Percentiles rank a stretch among this genome's conserved stretches.
Conservation (phyloP, 2,113 vertebrate genomes). For the Antigone vipio region DNA sequence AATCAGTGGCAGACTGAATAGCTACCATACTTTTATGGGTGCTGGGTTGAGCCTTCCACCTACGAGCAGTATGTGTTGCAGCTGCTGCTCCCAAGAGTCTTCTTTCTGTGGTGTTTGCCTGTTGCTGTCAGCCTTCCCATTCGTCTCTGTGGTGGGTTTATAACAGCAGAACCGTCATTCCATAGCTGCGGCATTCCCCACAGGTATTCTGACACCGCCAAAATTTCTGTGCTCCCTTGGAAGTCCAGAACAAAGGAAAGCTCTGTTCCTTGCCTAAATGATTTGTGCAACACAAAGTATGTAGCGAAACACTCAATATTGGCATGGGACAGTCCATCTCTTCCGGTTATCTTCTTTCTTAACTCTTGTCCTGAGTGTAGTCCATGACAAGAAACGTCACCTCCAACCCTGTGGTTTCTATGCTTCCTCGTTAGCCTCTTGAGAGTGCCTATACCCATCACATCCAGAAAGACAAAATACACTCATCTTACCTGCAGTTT, state of each 20-base stretch:
- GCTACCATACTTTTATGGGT: rapidly evolving
- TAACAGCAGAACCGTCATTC: background rate
- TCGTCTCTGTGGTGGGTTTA: background rate
- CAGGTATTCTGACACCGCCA: background rate
- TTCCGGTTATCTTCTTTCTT: background rate
- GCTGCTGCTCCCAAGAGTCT: background rate
- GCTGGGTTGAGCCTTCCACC: background rate
- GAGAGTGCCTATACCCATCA: background rate
- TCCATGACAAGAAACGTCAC: background rate
- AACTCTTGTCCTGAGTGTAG: background rate
- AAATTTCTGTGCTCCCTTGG: background rate
- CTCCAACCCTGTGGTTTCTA: background rate
- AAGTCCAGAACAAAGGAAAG: background rate
- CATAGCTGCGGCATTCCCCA: background rate
- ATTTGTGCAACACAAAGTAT: background rate
- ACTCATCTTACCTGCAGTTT: background rate
- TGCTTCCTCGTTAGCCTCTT: background rate
- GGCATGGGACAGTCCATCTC: background rate
- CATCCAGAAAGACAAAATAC: background rate
- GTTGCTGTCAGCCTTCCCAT: background rate
- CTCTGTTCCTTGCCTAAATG: background rate
- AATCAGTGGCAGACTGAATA: background rate
- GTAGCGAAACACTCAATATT: background rate
- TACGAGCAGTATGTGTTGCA: no score
- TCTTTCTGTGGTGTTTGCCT: no score